phyloP scores from a whole-genome alignment of 2,113 vertebrate species.

The Illadopsis cleaveri region DNA sequence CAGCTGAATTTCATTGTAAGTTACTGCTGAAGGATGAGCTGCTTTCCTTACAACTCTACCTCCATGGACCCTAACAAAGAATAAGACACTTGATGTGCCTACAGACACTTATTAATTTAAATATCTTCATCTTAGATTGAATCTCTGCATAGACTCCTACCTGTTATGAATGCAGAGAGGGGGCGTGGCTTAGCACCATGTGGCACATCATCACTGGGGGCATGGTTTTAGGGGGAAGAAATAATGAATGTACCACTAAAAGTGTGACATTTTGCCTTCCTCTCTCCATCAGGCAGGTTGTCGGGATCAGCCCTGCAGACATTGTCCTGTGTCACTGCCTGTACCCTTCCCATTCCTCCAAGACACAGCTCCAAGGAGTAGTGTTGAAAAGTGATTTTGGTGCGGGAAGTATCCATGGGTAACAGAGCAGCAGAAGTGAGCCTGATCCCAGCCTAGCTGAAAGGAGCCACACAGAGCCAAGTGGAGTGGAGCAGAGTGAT shows the following conservation, averaged over 20 bases:
- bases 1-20: neutral
- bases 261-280: neutral
- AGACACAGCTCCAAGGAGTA: neutral
- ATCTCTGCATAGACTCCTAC: neutral
- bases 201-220: neutral
- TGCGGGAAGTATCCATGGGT: neutral
- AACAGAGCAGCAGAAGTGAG: neutral
- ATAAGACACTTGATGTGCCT: neutral
- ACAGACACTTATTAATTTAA: neutral
- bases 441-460: neutral
- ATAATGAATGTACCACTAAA: no score
- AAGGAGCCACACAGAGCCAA: rapidly evolving
- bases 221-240: rapidly evolving
- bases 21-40: neutral
- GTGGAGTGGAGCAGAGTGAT: no score
- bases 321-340: neutral
- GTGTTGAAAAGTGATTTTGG: neutral
- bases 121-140: neutral
- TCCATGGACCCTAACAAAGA: neutral
- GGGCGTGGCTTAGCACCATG: neutral
- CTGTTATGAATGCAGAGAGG: neutral
- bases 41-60: neutral
- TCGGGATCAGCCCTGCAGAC: rapidly evolving
- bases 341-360: neutral
- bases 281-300: neutral